Evolutionary conservation across 2,888 invertebrate genomes (phyloP), one percentile per base, ranked within the genome.

Genomic region (Limnephilus lunatus): DNA sequence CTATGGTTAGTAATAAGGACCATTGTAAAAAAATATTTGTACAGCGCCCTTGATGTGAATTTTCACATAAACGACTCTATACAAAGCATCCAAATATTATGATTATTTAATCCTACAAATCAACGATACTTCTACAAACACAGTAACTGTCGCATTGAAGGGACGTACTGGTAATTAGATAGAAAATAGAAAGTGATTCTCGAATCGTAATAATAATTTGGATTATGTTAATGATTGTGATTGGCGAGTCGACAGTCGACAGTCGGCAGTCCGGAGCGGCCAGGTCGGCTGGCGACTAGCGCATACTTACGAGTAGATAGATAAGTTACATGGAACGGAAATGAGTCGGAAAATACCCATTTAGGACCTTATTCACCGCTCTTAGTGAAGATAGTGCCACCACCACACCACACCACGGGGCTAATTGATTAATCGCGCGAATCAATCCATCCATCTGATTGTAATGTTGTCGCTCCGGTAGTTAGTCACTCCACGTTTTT

Each of bases 171-270:
- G 9, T 68, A 68, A 68, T 25, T 90, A 25, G 87, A 83, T 91
- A 91, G 92, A 89, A 92, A 93, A 92, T 93, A 93, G 93, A 93
- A 93, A 93, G 93, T 93, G 92, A 92, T 91, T 91, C 92, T 93
- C 53, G 92, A 92, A 91, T 92, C 91, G 93, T 92, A 93, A 93
- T 93, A 92, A 92, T 93, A 91, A 92, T 93, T 92, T 92, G 92
- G 91, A 93, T 93, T 93, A 93, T 93, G 93, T 93, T 93, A 93
- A 93, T 93, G 90, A 92, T 92, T 92, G 90, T 48, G 88, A 90
- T 88, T 90, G 89, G 92, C 91, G 89, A 90, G n/a, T 83, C 30
- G 7, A 12, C 11, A 44, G 44, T 12, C 11, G 1, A 12, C 12
- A 44, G 44, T 44, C 11, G 9, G 39, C 11, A 39, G 39, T 39